phyloP scores from a whole-genome alignment of 2,797 vertebrate species.

The Botia almorhae region DNA sequence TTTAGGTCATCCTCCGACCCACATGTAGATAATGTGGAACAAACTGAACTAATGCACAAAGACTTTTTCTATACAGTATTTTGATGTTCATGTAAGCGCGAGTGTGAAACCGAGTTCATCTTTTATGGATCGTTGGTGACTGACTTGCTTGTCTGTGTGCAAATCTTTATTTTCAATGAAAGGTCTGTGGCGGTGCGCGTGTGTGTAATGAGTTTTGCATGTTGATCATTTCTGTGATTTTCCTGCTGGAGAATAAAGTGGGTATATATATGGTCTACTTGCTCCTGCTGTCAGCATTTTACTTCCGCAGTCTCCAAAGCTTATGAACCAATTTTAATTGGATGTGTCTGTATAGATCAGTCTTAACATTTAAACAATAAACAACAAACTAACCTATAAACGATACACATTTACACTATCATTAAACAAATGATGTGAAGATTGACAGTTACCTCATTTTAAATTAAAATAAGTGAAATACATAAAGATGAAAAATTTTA shows the following conservation, averaged over 20 bases:
- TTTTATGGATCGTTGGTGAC: conserved; percentile 51
- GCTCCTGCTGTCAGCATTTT: neutral
- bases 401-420: neutral
- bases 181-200: conserved; percentile 49
- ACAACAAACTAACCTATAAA: neutral
- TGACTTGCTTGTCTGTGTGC: conserved; percentile 57
- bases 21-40: conserved; percentile 47
- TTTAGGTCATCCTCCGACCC: conserved; percentile 41
- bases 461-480: too few species aligned
- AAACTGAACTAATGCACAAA: conserved; percentile 46
- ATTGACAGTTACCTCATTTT: too few species aligned
- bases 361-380: too few species aligned
- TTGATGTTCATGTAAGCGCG: conserved; percentile 47
- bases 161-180: conserved; percentile 51
- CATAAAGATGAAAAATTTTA: too few species aligned
- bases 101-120: conserved; percentile 32
- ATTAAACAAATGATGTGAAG: too few species aligned
- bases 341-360: neutral
- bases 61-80: conserved; percentile 51
- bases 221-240: conserved; percentile 61
- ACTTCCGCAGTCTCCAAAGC: neutral
- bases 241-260: conserved; percentile 62
- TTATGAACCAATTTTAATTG: neutral
- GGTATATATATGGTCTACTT: conserved; percentile 54
- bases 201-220: conserved; percentile 60